phyloP scores from a whole-genome alignment of 2,888 invertebrate genomes.

The Leucophenga maculata region DNA sequence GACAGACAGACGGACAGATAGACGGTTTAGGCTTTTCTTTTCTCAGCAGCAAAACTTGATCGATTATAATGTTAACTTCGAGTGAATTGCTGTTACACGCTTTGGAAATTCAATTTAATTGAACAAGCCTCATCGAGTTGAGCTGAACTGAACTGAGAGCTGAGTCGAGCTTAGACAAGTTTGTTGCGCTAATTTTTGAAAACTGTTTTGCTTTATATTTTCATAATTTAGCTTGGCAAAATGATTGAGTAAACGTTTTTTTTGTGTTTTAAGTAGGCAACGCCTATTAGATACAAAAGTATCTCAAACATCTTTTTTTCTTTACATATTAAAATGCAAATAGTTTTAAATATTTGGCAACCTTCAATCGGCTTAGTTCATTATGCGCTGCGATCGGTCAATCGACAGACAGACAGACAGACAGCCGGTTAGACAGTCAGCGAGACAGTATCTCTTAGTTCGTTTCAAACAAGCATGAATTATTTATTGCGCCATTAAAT shows the following conservation, averaged over 20 bases:
- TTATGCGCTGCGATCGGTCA: too few relatives aligned
- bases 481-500: slow-evolving; percentile 64
- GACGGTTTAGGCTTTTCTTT: slow-evolving; percentile 44
- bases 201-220: slow-evolving; percentile 52
- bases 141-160: too few relatives aligned
- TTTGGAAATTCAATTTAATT: slow-evolving; percentile 56
- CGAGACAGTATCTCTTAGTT: too few relatives aligned
- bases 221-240: slow-evolving; percentile 25
- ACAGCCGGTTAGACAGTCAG: too few relatives aligned
- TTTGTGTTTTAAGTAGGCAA: slow-evolving; percentile 15
- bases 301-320: too few relatives aligned
- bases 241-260: slow-evolving; percentile 11
- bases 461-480: slow-evolving; percentile 49
- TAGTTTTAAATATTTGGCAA: too few relatives aligned
- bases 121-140: slow-evolving; percentile 58
- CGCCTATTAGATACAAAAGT: slow-evolving; percentile 28
- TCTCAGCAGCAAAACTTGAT: slow-evolving; percentile 54
- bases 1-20: too few relatives aligned
- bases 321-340: too few relatives aligned
- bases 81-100: slow-evolving; percentile 30
- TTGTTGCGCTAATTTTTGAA: slow-evolving; percentile 56
- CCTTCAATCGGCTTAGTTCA: too few relatives aligned
- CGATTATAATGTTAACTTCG: slow-evolving; percentile 62
- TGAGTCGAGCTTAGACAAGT: neutral
- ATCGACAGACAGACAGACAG: too few relatives aligned